phyloP scores from a whole-genome alignment of 2,797 vertebrate species.

The Leptoclinus maculatus region DNA sequence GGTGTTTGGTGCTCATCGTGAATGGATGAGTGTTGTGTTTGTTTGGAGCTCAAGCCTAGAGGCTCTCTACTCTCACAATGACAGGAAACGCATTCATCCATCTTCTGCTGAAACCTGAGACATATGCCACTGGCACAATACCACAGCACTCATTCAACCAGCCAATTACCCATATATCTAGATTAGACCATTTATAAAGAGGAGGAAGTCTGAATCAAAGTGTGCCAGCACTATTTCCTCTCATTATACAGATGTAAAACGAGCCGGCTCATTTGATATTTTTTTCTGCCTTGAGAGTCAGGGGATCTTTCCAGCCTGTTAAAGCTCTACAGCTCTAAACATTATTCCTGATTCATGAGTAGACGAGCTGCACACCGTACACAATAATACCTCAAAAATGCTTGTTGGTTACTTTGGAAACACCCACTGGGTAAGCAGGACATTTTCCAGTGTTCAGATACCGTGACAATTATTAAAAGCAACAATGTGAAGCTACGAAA shows the following conservation, averaged over 20 bases:
- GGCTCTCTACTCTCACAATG: constrained; percentile 50
- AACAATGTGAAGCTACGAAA: too few species aligned
- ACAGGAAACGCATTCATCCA: constrained; percentile 59
- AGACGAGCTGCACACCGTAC: constrained; percentile 15
- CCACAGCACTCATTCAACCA: constrained; percentile 57
- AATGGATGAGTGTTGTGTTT: constrained; percentile 42
- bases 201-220: constrained; percentile 55
- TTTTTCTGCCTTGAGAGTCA: constrained; percentile 34
- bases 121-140: constrained; percentile 38
- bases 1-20: too few species aligned
- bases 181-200: constrained; percentile 56
- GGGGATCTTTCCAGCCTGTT: constrained; percentile 38
- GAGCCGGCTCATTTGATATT: constrained; percentile 46
- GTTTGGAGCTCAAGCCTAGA: constrained; percentile 37
- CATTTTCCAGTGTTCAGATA: constrained; percentile 14
- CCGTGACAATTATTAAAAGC: too few species aligned
- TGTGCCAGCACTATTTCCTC: constrained; percentile 56
- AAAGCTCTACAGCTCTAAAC: constrained; percentile 1
- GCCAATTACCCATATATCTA: constrained; percentile 60
- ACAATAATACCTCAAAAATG: constrained; percentile 40
- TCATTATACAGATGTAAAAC: constrained; percentile 60
- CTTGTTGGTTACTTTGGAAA: constrained; percentile 42
- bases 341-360: constrained; percentile 26
- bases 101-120: constrained; percentile 52
- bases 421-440: constrained; percentile 19